Percentiles rank a stretch among this genome's conserved stretches.
Evolutionary conservation across 2,888 invertebrate species (phyloP).

Genomic region (Uropetala carovei): DNA sequence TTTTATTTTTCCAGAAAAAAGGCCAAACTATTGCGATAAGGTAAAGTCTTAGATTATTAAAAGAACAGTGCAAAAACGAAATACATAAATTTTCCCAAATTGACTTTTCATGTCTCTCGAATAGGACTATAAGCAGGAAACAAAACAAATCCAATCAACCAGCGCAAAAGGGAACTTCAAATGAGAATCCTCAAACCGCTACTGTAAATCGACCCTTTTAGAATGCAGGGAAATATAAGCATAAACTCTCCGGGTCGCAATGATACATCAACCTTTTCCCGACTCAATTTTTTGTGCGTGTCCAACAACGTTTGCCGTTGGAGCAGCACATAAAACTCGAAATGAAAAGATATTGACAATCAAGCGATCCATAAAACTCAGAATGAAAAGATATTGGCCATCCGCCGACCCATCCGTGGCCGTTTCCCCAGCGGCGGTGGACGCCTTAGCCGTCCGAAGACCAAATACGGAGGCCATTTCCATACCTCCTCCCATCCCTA

Average conservation of each 20-base stretch:
- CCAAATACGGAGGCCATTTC: background rate
- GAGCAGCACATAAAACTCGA: background rate
- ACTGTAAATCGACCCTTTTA: too few relatives aligned
- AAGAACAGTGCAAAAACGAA: too few relatives aligned
- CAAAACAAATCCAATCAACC: background rate
- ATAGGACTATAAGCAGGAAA: too few relatives aligned
- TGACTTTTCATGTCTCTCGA: too few relatives aligned
- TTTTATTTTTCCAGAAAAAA: too few relatives aligned
- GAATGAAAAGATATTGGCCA: conserved; percentile 10
- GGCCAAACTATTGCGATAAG: too few relatives aligned
- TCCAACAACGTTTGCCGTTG: background rate
- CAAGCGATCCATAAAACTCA: background rate
- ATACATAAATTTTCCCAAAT: too few relatives aligned
- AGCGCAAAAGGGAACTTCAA: too few relatives aligned
- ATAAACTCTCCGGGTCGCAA: background rate
- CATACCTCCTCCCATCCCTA: background rate
- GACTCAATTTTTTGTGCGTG: background rate
- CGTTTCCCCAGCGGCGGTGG: background rate
- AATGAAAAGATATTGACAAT: background rate
- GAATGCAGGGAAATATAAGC: background rate
- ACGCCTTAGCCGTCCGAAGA: background rate
- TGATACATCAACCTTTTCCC: background rate
- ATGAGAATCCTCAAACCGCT: too few relatives aligned
- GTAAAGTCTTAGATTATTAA: too few relatives aligned
- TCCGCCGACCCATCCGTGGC: background rate